A percentile compares a stretch with the other conserved stretches of the same genome.
Evolutionary conservation across 2,888 invertebrate genomes (phyloP).

Genomic region (Vesta saturnalis): DNA sequence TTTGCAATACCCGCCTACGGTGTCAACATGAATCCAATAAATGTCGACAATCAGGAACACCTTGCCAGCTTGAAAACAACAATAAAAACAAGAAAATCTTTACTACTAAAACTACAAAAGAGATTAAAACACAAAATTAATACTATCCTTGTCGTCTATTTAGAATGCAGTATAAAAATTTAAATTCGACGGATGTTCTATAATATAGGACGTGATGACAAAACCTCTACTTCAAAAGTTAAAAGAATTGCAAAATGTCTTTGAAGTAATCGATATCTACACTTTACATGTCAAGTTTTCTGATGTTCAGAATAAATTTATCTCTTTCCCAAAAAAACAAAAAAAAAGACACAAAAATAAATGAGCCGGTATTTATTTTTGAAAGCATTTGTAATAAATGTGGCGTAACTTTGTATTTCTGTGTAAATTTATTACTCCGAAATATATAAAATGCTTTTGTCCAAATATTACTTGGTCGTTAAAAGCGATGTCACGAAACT

Average conservation of each 20-base stretch:
- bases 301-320: constrained; percentile 11
- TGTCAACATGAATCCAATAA: constrained; percentile 17
- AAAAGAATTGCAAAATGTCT: constrained; percentile 13
- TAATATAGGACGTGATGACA: constrained; percentile 13
- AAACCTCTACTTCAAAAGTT: background rate
- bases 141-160: background rate
- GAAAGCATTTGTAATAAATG: constrained; percentile 1
- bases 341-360: background rate
- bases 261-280: constrained; percentile 14
- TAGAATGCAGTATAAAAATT: background rate
- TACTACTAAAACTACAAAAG: background rate
- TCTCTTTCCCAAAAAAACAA: background rate
- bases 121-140: background rate
- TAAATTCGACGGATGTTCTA: background rate
- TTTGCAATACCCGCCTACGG: constrained; percentile 13
- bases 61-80: background rate
- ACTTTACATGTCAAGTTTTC: constrained; percentile 8
- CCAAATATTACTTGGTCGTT: background rate
- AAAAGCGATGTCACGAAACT: background rate
- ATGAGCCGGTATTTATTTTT: background rate
- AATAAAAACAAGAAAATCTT: background rate
- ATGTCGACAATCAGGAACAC: constrained; percentile 15
- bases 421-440: background rate
- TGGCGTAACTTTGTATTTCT: background rate
- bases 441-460: background rate